Evolutionary conservation across 1,140 invertebrate genomes (phyloP), one percentile per base, ranked within the genome.

Genomic region (Drosophila auraria): DNA sequence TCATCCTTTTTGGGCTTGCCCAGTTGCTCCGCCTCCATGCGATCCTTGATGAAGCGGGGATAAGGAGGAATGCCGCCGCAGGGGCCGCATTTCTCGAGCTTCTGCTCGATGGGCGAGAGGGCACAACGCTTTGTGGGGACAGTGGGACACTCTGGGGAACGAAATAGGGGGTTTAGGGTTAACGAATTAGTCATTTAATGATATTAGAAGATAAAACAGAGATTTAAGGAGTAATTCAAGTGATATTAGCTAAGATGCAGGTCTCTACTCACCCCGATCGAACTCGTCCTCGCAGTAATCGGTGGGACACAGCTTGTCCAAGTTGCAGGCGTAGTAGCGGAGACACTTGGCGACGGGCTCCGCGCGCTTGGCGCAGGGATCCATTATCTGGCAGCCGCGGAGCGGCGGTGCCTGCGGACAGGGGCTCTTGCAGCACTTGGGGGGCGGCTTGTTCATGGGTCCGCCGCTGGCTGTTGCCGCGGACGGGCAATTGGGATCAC

Each of bases 281-380:
- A 91, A 91, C 20, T 87, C 83, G 44, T 91, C 87, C 53, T 91
- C 87, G 15, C 91, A 90, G 33, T 72, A 79, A 7, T 91, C 91
- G 14, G 83, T 82, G 40, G 91, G 91, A 50, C 86, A 92, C 42
- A 86, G 38, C 42, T 82, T 90, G 64, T 92, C 91, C 54, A 91
- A 30, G 50, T 92, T 92, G 51, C 89, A 92, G 42, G 80, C 66
- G 54, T 86, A 92, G 53, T 92, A 92, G 7, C 91, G 74, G n/a
- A 66, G 54, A 27, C 80, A 80, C 36, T 74, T 66, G 1, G 54
- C 50, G 0, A 40, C 25, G 8, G 71, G 53, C 12, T 82, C 57
- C 0, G 57, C 49, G 0, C 27, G 12, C 9, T 40, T 53, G 11
- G 30, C 23, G 38, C 86, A 90, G 0, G 86, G 86, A 75, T 87